These are phyloP conservation scores for Sebastes miniatus DNA, from an alignment of 2,797 vertebrate species.

Conservation along the genomic window DNA sequence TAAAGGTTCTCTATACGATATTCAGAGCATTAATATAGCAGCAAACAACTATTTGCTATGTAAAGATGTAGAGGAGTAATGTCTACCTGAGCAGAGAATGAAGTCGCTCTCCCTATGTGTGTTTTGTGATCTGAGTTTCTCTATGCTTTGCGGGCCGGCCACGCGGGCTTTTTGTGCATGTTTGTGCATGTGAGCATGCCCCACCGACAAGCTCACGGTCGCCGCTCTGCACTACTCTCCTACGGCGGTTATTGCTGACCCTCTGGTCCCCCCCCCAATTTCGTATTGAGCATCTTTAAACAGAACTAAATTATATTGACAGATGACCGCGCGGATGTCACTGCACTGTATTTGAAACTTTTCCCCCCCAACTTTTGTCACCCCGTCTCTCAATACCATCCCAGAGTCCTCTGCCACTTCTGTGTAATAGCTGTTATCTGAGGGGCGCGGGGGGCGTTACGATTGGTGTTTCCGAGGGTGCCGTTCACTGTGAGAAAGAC, in stretches of 20 bases:
- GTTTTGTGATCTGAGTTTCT: too few relatives aligned
- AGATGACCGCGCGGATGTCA: background rate
- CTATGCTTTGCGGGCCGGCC: too few relatives aligned
- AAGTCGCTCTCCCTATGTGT: too few relatives aligned
- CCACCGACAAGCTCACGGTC: too few relatives aligned
- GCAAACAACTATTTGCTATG: background rate
- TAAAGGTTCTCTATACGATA: background rate
- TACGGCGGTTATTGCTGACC: too few relatives aligned
- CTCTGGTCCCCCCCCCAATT: too few relatives aligned
- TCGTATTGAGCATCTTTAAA: background rate
- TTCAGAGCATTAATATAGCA: background rate
- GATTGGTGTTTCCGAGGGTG: slow-evolving; percentile 18
- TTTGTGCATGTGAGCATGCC: too few relatives aligned
- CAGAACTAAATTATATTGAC: background rate
- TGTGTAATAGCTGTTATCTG: slow-evolving; percentile 53
- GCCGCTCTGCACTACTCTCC: too few relatives aligned
- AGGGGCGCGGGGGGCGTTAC: slow-evolving; percentile 10
- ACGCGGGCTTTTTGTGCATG: too few relatives aligned
- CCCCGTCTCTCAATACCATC: slow-evolving; percentile 20
- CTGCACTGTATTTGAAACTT: slow-evolving; percentile 33
- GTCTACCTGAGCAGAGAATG: too few relatives aligned
- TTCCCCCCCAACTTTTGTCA: slow-evolving; percentile 29
- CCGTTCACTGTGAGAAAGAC: slow-evolving; percentile 5
- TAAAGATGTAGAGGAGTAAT: too few relatives aligned
- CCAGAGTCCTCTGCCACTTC: slow-evolving; percentile 7